A percentile compares a stretch with the other conserved stretches of the same genome.
phyloP scores from a whole-genome alignment of 1,140 invertebrate species.

The Drosophila santomea region DNA sequence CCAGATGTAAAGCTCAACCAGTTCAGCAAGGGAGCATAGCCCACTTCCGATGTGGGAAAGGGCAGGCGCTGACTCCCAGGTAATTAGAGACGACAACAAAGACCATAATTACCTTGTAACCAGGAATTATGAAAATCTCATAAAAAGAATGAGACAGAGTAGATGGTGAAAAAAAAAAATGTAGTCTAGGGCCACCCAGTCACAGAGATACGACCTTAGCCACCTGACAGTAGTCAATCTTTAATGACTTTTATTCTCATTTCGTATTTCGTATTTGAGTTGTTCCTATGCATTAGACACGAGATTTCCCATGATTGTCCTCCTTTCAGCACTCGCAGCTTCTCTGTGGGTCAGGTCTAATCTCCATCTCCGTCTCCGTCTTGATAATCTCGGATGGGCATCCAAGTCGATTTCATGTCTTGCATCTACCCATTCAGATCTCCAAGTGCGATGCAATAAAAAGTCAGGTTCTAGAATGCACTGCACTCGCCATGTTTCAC shows the following conservation, averaged over 20 bases:
- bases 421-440: slow-evolving; percentile 23
- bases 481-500: slow-evolving; percentile 2
- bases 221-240: slow-evolving; percentile 72
- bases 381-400: slow-evolving; percentile 60
- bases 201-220: slow-evolving; percentile 29
- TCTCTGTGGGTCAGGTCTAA: slow-evolving; percentile 55
- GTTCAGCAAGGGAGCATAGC: slow-evolving; percentile 17
- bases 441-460: slow-evolving; percentile 36
- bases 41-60: slow-evolving; percentile 49
- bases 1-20: slow-evolving; percentile 34
- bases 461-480: slow-evolving; percentile 18
- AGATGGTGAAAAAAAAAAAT: slow-evolving; percentile 37
- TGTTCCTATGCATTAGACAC: slow-evolving; percentile 54
- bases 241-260: slow-evolving; percentile 72
- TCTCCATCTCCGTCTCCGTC: slow-evolving; percentile 21
- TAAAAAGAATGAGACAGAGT: slow-evolving; percentile 34
- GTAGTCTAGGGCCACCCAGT: slow-evolving; percentile 60
- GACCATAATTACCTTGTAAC: slow-evolving; percentile 71
- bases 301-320: slow-evolving; percentile 74
- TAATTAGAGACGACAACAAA: slow-evolving; percentile 76
- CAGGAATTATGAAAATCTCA: slow-evolving; percentile 69
- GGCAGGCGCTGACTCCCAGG: slow-evolving; percentile 60
- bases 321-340: slow-evolving; percentile 40
- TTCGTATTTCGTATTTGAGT: slow-evolving; percentile 33
- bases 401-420: slow-evolving; percentile 25